These are phyloP conservation scores for Cettia cetti DNA, from an alignment of 2,113 vertebrate species.

Conservation along the genomic window DNA sequence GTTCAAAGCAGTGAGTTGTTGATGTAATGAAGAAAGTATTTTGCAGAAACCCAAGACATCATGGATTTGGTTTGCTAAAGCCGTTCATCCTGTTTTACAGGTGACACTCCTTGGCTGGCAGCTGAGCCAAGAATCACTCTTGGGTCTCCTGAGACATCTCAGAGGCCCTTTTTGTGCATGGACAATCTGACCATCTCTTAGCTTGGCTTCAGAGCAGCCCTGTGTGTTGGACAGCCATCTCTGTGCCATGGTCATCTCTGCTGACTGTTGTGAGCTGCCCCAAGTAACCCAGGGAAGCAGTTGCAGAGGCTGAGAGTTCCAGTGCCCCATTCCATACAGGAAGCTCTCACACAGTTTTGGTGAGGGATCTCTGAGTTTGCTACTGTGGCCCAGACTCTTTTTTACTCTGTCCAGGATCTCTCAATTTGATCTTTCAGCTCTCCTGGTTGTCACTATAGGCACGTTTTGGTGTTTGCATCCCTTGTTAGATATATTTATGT, in stretches of 20 bases:
- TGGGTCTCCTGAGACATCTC: background rate
- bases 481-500: background rate
- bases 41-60: background rate
- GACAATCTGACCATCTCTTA: background rate
- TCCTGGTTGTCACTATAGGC: background rate
- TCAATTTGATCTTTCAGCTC: background rate
- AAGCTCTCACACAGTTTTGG: background rate
- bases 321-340: background rate
- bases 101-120: background rate
- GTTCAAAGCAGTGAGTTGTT: background rate
- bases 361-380: background rate
- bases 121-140: background rate
- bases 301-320: background rate
- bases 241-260: background rate
- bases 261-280: background rate
- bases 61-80: background rate
- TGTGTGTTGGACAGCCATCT: background rate
- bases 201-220: background rate
- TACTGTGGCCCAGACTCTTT: background rate
- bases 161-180: background rate
- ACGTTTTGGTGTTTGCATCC: background rate
- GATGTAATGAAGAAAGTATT: slow-evolving; percentile 26
- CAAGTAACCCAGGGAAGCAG: accelerated
- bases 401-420: background rate
- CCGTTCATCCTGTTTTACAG: background rate